Evolutionary conservation across 1,140 invertebrate genomes (phyloP), one percentile per base, ranked within the genome.

Genomic region (Neocloeon triangulifer): DNA sequence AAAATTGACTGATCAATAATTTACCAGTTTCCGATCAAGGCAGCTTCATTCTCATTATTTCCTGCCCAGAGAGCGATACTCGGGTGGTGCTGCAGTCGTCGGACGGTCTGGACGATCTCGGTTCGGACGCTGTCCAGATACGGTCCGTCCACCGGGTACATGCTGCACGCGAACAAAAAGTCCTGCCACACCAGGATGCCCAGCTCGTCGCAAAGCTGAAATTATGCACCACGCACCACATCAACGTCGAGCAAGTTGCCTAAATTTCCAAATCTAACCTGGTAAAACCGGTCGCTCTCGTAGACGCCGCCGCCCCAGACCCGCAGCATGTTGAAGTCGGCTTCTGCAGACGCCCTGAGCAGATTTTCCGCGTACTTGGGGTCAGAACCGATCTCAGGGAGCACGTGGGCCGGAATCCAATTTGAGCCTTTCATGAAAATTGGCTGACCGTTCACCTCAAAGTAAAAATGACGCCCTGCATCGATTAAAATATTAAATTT

Each of bases 261-360:
- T 9, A 12, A 6, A 20, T 37, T 64, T 56, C 33, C 55, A 56
- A 17, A 78, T 50, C 31, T 80, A 17, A 78, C 50, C 31, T 80
- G 60, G 49, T 97, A 98, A 49, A 97, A 96, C 18, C 68, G 60
- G 39, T 96, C 84, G 0, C 69, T 70, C 50, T 97, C 91, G 45
- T 96, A 98, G 1, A 88, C 56, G 26, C 94, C 94, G 21, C 94
- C 94, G 14, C 94, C 94, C 94, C 94, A 99, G 1, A 98, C 79
- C 12, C 94, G 59, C 1, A 98, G 50, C 68, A 88, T 84, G 47
- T 94, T 91, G 74, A 92, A 89, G 44, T 96, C 64, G 0, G 74
- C 69, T 21, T 77, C 64, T 39, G 65, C 68, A 1, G 73, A 72
- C 0, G 81, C 73, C 18, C 52, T 39, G 2, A 98, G 45, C 2